These are phyloP conservation scores for Lithobates sylvaticus DNA, from an alignment of 2,797 vertebrate species.

Conservation along the genomic window DNA sequence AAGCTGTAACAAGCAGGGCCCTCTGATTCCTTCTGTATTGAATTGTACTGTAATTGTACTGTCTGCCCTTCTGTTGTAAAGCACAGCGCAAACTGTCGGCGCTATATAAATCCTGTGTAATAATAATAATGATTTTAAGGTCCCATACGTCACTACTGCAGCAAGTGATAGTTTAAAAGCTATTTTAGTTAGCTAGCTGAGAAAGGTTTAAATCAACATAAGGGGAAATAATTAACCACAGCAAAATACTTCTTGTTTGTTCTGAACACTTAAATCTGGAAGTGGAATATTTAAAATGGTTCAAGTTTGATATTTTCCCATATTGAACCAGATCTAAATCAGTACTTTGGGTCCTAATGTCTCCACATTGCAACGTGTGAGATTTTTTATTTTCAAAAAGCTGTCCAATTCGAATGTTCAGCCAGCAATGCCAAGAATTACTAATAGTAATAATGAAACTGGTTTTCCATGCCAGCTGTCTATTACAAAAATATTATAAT, in stretches of 20 bases:
- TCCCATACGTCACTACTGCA: neutral
- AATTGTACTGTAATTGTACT: too few species aligned
- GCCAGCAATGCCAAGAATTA: neutral
- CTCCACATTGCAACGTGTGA: neutral
- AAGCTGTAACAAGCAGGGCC: too few species aligned
- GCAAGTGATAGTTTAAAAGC: neutral
- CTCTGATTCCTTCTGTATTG: too few species aligned
- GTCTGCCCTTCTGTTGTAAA: too few species aligned
- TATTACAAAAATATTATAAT: neutral
- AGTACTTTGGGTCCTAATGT: neutral
- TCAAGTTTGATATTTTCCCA: neutral
- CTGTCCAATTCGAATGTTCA: conserved; percentile 15
- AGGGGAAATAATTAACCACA: neutral
- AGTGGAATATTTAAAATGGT: too few species aligned
- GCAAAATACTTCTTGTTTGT: too few species aligned
- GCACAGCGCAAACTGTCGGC: too few species aligned
- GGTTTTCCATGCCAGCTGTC: neutral
- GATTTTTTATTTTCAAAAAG: neutral
- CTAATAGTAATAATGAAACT: conserved; percentile 4
- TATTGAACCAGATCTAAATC: neutral
- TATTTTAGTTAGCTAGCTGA: too few species aligned
- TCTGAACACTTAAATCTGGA: too few species aligned
- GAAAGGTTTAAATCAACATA: neutral
- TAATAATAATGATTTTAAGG: neutral
- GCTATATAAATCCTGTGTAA: too few species aligned